These are phyloP conservation scores for Spatulosminthurus flaviceps DNA, from an alignment of 2,888 invertebrate species.

Conservation along the genomic window DNA sequence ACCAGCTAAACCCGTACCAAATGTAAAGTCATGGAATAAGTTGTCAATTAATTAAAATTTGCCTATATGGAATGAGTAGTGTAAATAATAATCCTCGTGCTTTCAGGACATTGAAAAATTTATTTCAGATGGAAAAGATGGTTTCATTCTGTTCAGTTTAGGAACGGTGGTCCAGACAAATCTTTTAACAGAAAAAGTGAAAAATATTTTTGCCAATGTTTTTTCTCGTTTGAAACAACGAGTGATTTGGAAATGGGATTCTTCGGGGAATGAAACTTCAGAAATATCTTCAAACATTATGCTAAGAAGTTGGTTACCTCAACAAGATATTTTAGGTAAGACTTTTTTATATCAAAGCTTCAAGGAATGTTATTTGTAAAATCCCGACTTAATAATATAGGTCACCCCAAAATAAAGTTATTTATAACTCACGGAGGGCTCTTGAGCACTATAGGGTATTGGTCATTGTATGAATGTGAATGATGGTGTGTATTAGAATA, in stretches of 20 bases:
- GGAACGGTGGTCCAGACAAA: neutral
- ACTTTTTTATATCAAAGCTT: neutral
- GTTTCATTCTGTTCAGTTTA: constrained; percentile 74
- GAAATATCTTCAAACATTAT: constrained; percentile 72
- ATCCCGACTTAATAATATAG: constrained; percentile 66
- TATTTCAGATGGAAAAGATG: constrained; percentile 66
- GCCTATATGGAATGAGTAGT: too few species aligned
- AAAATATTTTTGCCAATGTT: constrained; percentile 76
- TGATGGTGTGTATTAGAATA: too few species aligned
- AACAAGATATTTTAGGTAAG: constrained; percentile 77
- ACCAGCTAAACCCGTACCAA: constrained; percentile 56
- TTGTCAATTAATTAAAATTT: too few species aligned
- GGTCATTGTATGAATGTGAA: too few species aligned
- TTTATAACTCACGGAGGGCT: constrained; percentile 77
- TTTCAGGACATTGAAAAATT: too few species aligned
- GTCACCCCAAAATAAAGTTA: constrained; percentile 70
- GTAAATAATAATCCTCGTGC: too few species aligned
- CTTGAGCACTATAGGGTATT: constrained; percentile 73
- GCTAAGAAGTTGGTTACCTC: constrained; percentile 69
- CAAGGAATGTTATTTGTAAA: too few species aligned
- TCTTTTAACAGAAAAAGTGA: constrained; percentile 71
- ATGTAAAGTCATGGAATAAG: constrained; percentile 53
- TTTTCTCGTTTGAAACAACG: constrained; percentile 80
- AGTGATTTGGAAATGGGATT: constrained; percentile 86
- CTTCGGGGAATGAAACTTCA: constrained; percentile 70